Evolutionary conservation across 2,113 vertebrate genomes (phyloP), one percentile per base, ranked within the genome.

Genomic region (Thryonomys swinderianus): DNA sequence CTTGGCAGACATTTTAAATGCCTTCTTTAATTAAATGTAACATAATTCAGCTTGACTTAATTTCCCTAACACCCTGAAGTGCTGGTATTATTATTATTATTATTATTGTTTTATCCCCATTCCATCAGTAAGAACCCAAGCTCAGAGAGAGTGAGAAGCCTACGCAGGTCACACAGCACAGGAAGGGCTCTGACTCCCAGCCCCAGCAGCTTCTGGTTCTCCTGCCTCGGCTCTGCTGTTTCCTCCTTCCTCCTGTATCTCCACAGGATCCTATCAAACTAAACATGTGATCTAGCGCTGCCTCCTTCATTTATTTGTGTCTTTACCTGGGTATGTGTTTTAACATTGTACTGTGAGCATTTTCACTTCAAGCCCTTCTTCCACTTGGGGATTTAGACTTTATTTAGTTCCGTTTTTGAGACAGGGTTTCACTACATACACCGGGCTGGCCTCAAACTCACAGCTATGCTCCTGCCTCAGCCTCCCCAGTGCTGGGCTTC

Each of bases 1-100:
- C 66, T 59, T 71, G 48, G 86, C 83, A 93, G 73, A n/a, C 21
- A 34, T 85, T 32, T 30, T 40, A 51, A 71, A 64, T n/a, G 40
- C 7, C 14, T 81, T 85, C 73, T 89, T 73, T 82, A 79, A 86
- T 93, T 85, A 88, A 86, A 85, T 37, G 45, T 79, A 73, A 91
- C 48, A 83, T 55, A 55, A 76, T 62, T 81, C 83, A 87, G 62
- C 57, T 79, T 80, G 57, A 78, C 82, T 96, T 79, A 48, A 76
- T 84, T 81, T 81, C 78, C 71, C 74, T 69, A 37, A 51, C 42
- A 91, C 42, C 66, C 40, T 21, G 10, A 10, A 67, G 64, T 61
- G 30, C 82, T 80, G 17, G 6, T 55, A 64, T 25, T 55, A 40
- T 76, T 85, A 82, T 71, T 40, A 37, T 37, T 48, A 64, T 25